Conservation (phyloP, 2,888 invertebrate genomes). For the Pelosia muscerda region DNA sequence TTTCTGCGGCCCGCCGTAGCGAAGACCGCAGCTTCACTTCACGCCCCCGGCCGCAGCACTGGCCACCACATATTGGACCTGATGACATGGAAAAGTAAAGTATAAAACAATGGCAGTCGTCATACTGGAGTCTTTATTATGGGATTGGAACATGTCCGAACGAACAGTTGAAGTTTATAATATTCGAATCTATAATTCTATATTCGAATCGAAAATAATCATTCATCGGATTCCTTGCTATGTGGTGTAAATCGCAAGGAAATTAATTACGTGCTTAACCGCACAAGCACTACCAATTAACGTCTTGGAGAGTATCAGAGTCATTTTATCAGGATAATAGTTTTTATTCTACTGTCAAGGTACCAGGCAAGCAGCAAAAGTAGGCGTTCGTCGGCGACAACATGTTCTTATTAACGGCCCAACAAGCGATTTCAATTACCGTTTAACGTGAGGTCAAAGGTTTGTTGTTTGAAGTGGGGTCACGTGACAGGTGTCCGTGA, state of each 20-base stretch:
- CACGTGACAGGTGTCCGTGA: constrained; percentile 59
- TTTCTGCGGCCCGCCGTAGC: constrained; percentile 89
- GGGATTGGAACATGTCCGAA: too few relatives aligned
- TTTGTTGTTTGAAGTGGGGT: constrained; percentile 52
- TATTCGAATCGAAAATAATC: too few relatives aligned
- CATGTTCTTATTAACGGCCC: constrained; percentile 8
- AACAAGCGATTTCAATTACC: constrained; percentile 50
- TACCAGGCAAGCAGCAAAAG: neutral
- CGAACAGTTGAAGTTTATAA: too few relatives aligned
- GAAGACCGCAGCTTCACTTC: constrained; percentile 88
- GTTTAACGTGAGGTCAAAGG: constrained; percentile 55
- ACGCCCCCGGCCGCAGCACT: constrained; percentile 89
- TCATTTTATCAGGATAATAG: too few relatives aligned
- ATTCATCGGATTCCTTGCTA: too few relatives aligned
- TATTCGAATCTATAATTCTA: too few relatives aligned
- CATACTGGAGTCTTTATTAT: neutral
- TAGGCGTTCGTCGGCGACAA: too few relatives aligned
- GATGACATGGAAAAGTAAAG: constrained; percentile 43
- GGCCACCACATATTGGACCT: constrained; percentile 88
- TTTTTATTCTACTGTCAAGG: neutral
- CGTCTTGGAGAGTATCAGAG: too few relatives aligned
- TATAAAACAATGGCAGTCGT: neutral
- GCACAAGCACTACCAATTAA: too few relatives aligned
- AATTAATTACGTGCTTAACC: too few relatives aligned
- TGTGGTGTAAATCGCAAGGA: too few relatives aligned